These are phyloP conservation scores for Zaprionus vittiger DNA, from an alignment of 1,140 invertebrate species.

Conservation along the genomic window DNA sequence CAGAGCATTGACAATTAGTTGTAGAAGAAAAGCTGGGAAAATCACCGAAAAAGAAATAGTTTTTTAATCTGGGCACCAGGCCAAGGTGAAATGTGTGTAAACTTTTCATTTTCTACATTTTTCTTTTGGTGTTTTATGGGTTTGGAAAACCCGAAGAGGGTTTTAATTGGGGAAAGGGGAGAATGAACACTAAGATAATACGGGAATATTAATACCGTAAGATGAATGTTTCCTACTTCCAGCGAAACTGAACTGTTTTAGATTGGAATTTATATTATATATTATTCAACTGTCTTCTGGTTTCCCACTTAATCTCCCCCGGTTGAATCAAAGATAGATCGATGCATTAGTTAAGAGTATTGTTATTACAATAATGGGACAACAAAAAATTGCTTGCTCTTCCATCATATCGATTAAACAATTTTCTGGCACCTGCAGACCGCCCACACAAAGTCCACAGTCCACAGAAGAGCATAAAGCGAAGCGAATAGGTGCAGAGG, in stretches of 20 bases:
- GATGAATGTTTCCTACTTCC: neutral
- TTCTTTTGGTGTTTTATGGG: constrained; percentile 22
- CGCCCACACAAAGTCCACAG: constrained; percentile 30
- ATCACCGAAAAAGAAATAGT: constrained; percentile 27
- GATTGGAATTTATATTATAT: neutral
- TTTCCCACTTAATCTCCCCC: constrained; percentile 7
- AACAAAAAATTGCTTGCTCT: constrained; percentile 45
- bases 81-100: constrained; percentile 46
- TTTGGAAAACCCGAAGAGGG: neutral
- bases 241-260: neutral
- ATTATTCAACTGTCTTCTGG: neutral
- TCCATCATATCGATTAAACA: constrained; percentile 56
- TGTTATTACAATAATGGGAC: constrained; percentile 32
- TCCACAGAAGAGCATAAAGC: constrained; percentile 34
- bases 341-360: constrained; percentile 19
- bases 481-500: neutral
- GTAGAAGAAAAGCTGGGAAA: constrained; percentile 22
- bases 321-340: constrained; percentile 8
- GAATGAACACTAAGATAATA: neutral
- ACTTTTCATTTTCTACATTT: constrained; percentile 26
- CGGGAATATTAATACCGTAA: constrained; percentile 1
- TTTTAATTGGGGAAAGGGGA: neutral
- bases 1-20: constrained; percentile 54
- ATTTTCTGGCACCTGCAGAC: constrained; percentile 43
- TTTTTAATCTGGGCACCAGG: constrained; percentile 27